These are phyloP conservation scores for Pyrocephalus nanus DNA, from an alignment of 2,797 vertebrate species.

Conservation along the genomic window DNA sequence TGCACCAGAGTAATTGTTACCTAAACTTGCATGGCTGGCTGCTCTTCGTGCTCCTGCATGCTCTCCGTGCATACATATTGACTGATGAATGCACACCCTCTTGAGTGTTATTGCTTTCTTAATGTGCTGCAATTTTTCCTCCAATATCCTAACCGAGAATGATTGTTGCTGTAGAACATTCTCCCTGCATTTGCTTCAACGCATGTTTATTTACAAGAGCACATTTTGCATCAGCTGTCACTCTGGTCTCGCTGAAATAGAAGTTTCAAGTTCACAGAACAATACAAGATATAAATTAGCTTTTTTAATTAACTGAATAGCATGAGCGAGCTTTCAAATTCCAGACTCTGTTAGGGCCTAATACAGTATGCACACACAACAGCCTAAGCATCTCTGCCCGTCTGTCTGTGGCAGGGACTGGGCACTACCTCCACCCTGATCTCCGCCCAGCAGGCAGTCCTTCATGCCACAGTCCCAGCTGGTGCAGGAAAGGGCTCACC, in stretches of 20 bases:
- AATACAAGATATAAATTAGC: slow-evolving; percentile 21
- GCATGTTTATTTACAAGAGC: slow-evolving; percentile 32
- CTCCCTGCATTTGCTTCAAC: neutral
- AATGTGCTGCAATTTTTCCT: slow-evolving; percentile 33
- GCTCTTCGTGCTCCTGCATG: neutral
- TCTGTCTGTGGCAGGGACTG: neutral
- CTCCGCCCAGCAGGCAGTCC: neutral
- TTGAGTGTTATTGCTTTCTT: slow-evolving; percentile 48
- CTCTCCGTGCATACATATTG: slow-evolving; percentile 6
- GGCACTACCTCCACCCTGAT: neutral
- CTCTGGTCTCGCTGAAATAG: neutral
- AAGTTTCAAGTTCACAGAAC: slow-evolving; percentile 15
- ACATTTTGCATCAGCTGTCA: neutral
- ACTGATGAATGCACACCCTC: slow-evolving; percentile 29
- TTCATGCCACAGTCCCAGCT: neutral
- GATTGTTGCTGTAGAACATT: slow-evolving; percentile 18
- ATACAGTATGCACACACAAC: accelerated
- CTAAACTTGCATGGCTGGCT: slow-evolving; percentile 3
- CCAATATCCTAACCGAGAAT: slow-evolving; percentile 36
- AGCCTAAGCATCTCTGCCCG: neutral
- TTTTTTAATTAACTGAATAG: slow-evolving; percentile 16
- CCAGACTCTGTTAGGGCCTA: neutral
- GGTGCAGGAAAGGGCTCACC: neutral
- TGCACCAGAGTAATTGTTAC: neutral
- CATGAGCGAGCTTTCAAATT: neutral